Base-by-base conservation (phyloP, 2,113 vertebrate genomes). In the Pelusios castaneus region DNA sequence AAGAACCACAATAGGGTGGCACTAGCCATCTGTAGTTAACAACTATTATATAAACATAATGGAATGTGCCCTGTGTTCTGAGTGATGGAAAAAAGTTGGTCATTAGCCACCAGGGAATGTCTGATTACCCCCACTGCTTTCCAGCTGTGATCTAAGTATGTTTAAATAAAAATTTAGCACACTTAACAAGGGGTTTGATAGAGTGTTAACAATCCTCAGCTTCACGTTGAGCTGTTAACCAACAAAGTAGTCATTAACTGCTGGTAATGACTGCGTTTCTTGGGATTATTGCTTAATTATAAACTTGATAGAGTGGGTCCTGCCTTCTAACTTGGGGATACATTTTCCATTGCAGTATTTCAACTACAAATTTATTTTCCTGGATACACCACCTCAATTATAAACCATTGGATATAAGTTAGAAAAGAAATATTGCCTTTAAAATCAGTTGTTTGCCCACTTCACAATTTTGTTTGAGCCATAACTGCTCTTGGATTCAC, bases 201-300 rank as follows among this genome's bases (percentile, higher is more conserved):
- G 98, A 97, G 98, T 98, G 98, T 98, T 98, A 98, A 98, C 98
- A 98, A 97, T 96, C 98, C 87, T 97, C 97, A 97, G 96, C 98
- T 98, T 98, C 97, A 95, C 97, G 85, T 97, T 87, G 94, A 97
- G 97, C 98, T 98, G 98, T 98, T 98, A 98, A 98, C 94, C 97
- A 97, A 98, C 98, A 98, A 97, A 98, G 98, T 98, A 97, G 93
- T 97, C 97, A 98, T 98, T 98, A 98, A 98, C 96, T 96, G 89
- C 89, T 97, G 97, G 97, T 98, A 97, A 98, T 97, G 95, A 96
- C 95, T 90, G 88, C 0, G 9, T 97, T 97, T 90, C 85, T 95
- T 86, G 92, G 97, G 95, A 97, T 98, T 97, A 97, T 94, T 96
- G 96, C 95, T 96, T 97, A 97, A 97, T 98, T 97, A 97, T 83